phyloP scores from a whole-genome alignment of 2,113 vertebrate species.

The Uropsilus gracilis region DNA sequence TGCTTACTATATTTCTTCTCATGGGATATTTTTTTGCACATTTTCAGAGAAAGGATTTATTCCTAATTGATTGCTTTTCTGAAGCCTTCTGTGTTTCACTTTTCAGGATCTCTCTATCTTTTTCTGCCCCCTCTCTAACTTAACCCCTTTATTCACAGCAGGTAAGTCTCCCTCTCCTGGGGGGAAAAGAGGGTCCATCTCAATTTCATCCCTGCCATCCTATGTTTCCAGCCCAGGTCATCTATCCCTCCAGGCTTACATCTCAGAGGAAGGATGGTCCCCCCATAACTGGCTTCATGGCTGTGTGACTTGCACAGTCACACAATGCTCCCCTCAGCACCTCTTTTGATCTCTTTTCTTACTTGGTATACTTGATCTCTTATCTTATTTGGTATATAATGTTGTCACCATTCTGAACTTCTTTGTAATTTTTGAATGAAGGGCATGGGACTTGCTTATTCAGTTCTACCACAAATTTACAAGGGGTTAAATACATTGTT shows the following conservation, averaged over 20 bases:
- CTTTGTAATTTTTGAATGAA: no score
- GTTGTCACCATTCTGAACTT: no score
- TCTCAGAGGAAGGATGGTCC: neutral
- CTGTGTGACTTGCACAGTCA: neutral
- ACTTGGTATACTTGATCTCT: no score
- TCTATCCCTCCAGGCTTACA: neutral
- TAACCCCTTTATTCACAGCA: neutral
- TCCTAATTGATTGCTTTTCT: constrained; percentile 22
- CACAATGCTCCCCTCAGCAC: neutral
- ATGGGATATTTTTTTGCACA: neutral
- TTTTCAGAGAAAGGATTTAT: constrained; percentile 33
- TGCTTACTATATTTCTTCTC: neutral
- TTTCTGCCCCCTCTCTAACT: neutral
- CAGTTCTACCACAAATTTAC: neutral
- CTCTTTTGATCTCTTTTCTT: neutral
- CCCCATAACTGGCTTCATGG: neutral
- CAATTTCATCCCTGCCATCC: neutral
- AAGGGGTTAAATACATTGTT: constrained; percentile 30
- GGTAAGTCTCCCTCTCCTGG: neutral
- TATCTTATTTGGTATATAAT: no score
- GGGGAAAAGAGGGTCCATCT: neutral
- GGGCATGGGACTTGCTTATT: neutral
- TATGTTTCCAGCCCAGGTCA: neutral
- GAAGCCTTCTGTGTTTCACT: neutral
- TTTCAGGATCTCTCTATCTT: constrained; percentile 18